Base-by-base conservation (phyloP, 2,888 invertebrate species). In the Drosophila algonquin region DNA sequence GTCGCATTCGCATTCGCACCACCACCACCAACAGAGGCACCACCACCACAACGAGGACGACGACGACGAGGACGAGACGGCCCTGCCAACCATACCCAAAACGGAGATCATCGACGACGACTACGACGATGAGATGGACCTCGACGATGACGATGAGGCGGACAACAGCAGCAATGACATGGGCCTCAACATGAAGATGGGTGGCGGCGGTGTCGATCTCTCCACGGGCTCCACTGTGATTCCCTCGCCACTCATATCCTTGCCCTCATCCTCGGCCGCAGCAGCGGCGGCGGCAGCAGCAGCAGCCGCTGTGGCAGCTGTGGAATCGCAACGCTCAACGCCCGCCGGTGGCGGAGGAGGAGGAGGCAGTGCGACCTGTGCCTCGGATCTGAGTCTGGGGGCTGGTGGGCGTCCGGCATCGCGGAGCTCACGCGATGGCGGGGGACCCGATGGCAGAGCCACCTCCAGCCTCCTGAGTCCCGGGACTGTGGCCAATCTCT, bases 111-210 rank as follows among this genome's bases (percentile, higher is more conserved):
- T 85, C 16, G 83, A 90, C 46, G 90, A 91, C 24, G 89, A 91
- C 45, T 90, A 90, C 51, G 90, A 91, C 32, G 91, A 91, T 53
- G 91, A 90, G 45, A 90, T 89, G 88, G 91, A 94, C 76, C 92
- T 94, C 47, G 93, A 93, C 51, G 94, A 94, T 32, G 91, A 90
- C 45, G 91, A 94, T 12, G 94, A 94, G 91, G 94, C 94, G 76
- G 94, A 94, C 81, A 92, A 93, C 56, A 93, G 94, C 76, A 94
- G 94, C 77, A 93, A 93, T 90, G 94, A 94, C 85, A 79, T 90
- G 81, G 94, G 94, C 93, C 91, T 94, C 89, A 94, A 94, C 87
- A 94, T 94, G 94, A 94, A 94, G 56, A 93, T 94, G 86, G 93
- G 70, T 74, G 73, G 80, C 75, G 64, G 83, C 75, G 18, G 90